Base-by-base conservation (phyloP, 2,797 vertebrate genomes). In the Choloepus didactylus region DNA sequence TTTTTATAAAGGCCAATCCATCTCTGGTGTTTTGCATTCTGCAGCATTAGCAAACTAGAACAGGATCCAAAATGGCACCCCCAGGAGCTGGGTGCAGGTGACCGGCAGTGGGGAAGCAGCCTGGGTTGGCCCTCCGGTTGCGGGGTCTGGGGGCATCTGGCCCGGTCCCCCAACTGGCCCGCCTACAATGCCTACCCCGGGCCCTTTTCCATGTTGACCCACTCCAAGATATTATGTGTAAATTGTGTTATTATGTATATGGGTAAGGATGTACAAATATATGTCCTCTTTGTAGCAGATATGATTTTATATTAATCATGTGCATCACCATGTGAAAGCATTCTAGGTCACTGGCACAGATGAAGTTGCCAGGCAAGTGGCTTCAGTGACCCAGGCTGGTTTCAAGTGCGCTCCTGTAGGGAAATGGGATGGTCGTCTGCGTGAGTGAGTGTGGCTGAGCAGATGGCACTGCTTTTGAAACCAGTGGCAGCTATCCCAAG, bases 301-400 rank as follows among this genome's bases (percentile, higher is more conserved):
- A 97, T 96, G 97, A 96, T 98, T 98, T 98, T 98, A 98, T 98
- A 98, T 98, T 98, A 98, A 98, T 98, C 98, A 97, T 0, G 84
- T 95, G 97, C 91, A 96, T 92, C 93, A 81, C 9, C 85, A 93
- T 81, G 90, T 96, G 97, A 89, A 96, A 92, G 95, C 93, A 72
- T 81, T 35, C 35, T 35, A 35, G 35, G 35, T 35, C 35, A 35
- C 35, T 35, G 35, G 35, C 35, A 35, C 35, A 35, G 35, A 35
- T 35, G 35, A 35, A 35, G 35, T 35, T 35, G 35, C 35, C 35
- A 35, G 35, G 35, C 35, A 35, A 35, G 35, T 35, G 35, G 35
- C 35, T 35, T 35, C 35, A 35, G 35, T 35, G 35, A 35, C 35
- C 35, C 35, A 35, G 35, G 35, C 35, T 35, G 35, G 35, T 35